Base-by-base conservation (phyloP, 2,797 vertebrate species). In the Xyrichtys novacula region DNA sequence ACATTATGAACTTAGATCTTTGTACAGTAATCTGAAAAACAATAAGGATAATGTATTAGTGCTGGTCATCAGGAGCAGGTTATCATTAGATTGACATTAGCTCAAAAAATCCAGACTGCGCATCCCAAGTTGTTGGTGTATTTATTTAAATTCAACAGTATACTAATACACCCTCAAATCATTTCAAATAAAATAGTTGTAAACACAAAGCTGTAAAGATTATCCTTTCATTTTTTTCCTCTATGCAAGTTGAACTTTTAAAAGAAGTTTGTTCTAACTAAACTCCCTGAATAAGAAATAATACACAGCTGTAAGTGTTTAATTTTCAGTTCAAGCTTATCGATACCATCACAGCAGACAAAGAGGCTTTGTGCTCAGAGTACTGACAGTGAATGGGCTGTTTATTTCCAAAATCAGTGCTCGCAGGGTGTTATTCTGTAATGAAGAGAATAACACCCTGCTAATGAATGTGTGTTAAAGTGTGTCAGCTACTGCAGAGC, bases 401-500 rank as follows among this genome's bases (percentile, higher is more conserved):
- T 71, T 81, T 62, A 59, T 83, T 68, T 76, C 59, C 52, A 42
- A 43, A 74, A 38, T 46, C 63, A 5, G 47, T 10, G 6, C n/a
- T 3, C 19, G 50, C 22, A 16, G 43, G 29, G 58, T 60, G 48
- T 76, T 14, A 28, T 58, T n/a, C 32, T 23, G 61, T 57, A 78
- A 70, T 56, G 54, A 56, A 52, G 58, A 60, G n/a, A n/a, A n/a
- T n/a, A n/a, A n/a, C n/a, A n/a, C n/a, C n/a, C n/a, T n/a, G n/a
- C n/a, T n/a, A n/a, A n/a, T n/a, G n/a, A 71, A 71, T 61, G 59
- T 69, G 68, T 74, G 71, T 61, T 9, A 25, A n/a, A 54, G 67
- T 16, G 56, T 28, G 64, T 46, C 42, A 55, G 54, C 25, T 38
- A 39, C 65, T 20, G 59, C 62, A 32, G 59, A 48, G 69, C 44